Base-by-base conservation (phyloP, 1,140 invertebrate species). In the Bombus balteatus region DNA sequence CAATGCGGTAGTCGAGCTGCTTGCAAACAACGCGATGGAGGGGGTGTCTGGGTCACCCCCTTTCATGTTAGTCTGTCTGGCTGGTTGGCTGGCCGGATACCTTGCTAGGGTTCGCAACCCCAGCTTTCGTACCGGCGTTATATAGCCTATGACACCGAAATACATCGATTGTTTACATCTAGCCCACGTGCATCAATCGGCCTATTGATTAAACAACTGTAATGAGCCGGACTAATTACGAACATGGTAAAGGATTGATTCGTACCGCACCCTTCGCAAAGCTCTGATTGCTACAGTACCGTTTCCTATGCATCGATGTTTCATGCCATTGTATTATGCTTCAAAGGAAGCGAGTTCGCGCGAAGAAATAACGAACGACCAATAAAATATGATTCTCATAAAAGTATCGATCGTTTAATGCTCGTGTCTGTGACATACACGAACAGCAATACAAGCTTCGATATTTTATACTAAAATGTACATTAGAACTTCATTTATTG, bases 21-120 rank as follows among this genome's bases (percentile, higher is more conserved):
- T 89, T 91, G 88, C 82, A 92, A 92, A 93, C 84, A 91, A 86
- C n/a, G 57, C 66, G 18, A 73, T 90, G 85, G 92, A 94, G 93
- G 93, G 93, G 93, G 94, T 92, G 94, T 95, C 94, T 95, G 93
- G 93, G 93, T 94, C 94, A 94, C 93, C 94, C 94, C 91, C 92
- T 95, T 94, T 93, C 90, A 90, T 83, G 91, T 93, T 91, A 91
- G 89, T 92, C 90, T 92, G 90, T 91, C 89, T 89, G 88, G 87
- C 93, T 94, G 91, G 88, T 89, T 90, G 88, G 87, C 92, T 94
- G 92, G 89, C 88, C 91, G 90, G 89, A 81, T 91, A 87, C 85
- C 88, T 92, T 86, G 89, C 89, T 92, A 89, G 92, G 92, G 91
- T 94, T 94, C 91, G 88, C 93, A 93, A 94, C 91, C 93, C 94